Evolutionary conservation across 2,113 vertebrate species (phyloP).

Genomic region (Dicaeum eximium): DNA sequence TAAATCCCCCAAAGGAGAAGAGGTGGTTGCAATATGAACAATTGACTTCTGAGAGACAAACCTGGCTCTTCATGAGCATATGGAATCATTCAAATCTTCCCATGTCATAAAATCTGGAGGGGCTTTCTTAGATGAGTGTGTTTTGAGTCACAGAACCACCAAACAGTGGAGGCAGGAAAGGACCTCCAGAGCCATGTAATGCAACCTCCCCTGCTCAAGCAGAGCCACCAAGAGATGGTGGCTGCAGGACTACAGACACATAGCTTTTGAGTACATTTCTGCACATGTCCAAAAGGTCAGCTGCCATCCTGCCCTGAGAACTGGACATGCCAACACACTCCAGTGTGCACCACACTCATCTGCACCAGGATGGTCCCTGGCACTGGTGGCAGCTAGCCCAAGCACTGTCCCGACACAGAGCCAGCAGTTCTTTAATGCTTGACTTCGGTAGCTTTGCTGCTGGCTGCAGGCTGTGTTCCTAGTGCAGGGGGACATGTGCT

Average conservation of each 20-base stretch:
- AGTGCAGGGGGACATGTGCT: not conserved
- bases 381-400: not conserved
- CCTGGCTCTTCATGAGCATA: not conserved
- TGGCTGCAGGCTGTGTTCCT: not conserved
- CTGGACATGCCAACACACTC: too few species aligned
- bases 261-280: not conserved
- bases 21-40: not conserved
- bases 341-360: too few species aligned
- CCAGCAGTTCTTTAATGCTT: accelerated
- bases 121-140: not conserved
- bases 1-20: not conserved
- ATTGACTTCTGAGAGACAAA: not conserved
- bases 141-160: not conserved
- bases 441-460: accelerated
- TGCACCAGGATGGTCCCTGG: too few species aligned
- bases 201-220: not conserved
- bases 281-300: not conserved
- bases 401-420: accelerated
- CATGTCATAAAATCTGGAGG: not conserved
- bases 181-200: not conserved
- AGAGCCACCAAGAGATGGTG: not conserved
- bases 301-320: not conserved
- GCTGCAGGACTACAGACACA: not conserved
- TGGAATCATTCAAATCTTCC: not conserved
- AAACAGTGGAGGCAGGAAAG: not conserved